These are phyloP conservation scores for Gnathonemus longibarbis DNA, from an alignment of 2,113 vertebrate species.

Conservation along the genomic window DNA sequence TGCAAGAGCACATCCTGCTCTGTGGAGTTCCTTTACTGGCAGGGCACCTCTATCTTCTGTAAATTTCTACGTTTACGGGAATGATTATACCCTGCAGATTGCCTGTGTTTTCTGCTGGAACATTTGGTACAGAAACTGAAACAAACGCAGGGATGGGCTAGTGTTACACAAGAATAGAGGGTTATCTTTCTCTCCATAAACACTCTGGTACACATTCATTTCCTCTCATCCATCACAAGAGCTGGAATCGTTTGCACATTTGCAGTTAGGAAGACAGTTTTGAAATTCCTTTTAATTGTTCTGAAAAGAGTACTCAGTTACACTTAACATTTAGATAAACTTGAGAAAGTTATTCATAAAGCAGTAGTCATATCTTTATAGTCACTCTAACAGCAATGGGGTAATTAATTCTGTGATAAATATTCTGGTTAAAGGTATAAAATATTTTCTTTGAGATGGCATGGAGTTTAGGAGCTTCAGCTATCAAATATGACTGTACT, in stretches of 20 bases:
- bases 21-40: not conserved
- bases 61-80: not conserved
- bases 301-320: not conserved
- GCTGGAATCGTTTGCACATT: not conserved
- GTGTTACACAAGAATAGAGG: not conserved
- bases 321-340: not conserved
- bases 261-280: not conserved
- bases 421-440: not conserved
- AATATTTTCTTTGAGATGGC: not conserved
- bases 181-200: not conserved
- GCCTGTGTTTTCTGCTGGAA: not conserved
- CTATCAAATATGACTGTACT: not conserved
- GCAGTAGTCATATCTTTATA: not conserved
- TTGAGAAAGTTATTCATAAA: not conserved
- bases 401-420: not conserved
- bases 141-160: not conserved
- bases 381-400: not conserved
- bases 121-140: not conserved
- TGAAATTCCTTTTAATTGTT: not conserved
- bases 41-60: not conserved
- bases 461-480: not conserved
- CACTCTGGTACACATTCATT: not conserved
- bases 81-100: not conserved
- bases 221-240: not conserved
- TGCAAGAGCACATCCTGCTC: not conserved